Base-by-base conservation (phyloP, 2,113 vertebrate species). In the Tetrax tetrax region DNA sequence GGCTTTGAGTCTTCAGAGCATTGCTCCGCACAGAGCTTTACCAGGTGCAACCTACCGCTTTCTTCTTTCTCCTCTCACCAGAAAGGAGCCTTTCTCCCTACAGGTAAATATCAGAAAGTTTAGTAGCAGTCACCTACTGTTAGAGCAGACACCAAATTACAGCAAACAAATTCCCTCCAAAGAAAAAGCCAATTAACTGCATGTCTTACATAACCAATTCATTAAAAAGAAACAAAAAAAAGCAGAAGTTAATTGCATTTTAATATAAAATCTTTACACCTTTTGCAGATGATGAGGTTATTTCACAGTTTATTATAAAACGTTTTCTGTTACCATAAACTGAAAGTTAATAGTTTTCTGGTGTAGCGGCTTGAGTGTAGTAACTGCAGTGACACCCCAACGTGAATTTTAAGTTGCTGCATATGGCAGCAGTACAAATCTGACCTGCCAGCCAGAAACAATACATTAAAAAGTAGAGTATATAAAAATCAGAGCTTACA, bases 391-490 rank as follows among this genome's bases (percentile, higher is more conserved):
- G 91, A 89, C 78, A 82, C 61, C 79, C 38, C 89, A 85, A 87
- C 65, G 56, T 53, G 89, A 96, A 96, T 95, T 91, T 96, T 91
- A 96, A 84, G 74, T 91, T 87, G 84, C 91, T 87, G 69, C 13
- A 35, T 87, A 94, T 4, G 1, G 87, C 87, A 95, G 83, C 74
- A 89, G 87, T 28, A 81, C 81, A 89, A 87, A 95, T 75, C 83
- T 75, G 87, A 91, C 87, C 87, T 79, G 87, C 72, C 78, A 95
- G 72, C 51, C 89, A 95, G 74, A 84, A 96, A 95, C 69, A 89
- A 87, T 35, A 76, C 9, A 18, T 29, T 25, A 27, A 78, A 87
- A 78, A 50, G 6, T 33, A 10, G 6, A 84, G 51, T 21, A 48
- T 35, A 38, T 45, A 84, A 92, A 89, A 91, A 91, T 82, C 53